A percentile compares a stretch with the other conserved stretches of the same genome.
phyloP scores from a whole-genome alignment of 2,888 invertebrate genomes.

The Zelleria hepariella region DNA sequence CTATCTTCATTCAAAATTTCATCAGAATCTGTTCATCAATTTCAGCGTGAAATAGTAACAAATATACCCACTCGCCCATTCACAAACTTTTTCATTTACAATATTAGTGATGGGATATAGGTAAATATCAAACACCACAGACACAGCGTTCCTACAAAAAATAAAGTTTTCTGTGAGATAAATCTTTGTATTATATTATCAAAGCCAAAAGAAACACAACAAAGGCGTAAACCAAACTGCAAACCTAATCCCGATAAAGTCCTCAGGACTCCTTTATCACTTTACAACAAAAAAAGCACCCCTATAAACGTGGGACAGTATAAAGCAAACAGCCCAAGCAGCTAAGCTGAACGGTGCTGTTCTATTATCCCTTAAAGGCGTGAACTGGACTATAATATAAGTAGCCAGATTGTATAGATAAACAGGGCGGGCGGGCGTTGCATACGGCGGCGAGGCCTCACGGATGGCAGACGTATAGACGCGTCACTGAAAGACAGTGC shows the following conservation, averaged over 20 bases:
- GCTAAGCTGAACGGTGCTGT: background rate
- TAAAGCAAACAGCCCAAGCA: background rate
- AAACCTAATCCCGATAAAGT: background rate
- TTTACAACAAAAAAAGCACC: background rate
- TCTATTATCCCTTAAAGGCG: slow-evolving; percentile 1
- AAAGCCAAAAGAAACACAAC: background rate
- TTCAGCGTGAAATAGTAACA: no score
- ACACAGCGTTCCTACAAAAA: no score
- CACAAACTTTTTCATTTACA: no score
- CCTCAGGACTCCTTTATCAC: background rate
- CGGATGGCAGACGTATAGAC: background rate
- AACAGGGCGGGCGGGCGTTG: background rate
- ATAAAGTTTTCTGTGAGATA: no score
- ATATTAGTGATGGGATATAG: no score
- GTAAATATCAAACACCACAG: no score
- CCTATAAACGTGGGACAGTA: background rate
- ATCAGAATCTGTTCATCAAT: no score
- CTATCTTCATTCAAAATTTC: no score
- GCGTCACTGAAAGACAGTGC: background rate
- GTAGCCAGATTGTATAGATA: background rate
- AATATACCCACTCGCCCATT: no score
- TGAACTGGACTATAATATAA: background rate
- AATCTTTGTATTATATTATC: no score
- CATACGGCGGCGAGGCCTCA: background rate
- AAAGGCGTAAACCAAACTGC: background rate